phyloP scores from a whole-genome alignment of 2,888 invertebrate genomes.

The Cordylochernes scorpioides region DNA sequence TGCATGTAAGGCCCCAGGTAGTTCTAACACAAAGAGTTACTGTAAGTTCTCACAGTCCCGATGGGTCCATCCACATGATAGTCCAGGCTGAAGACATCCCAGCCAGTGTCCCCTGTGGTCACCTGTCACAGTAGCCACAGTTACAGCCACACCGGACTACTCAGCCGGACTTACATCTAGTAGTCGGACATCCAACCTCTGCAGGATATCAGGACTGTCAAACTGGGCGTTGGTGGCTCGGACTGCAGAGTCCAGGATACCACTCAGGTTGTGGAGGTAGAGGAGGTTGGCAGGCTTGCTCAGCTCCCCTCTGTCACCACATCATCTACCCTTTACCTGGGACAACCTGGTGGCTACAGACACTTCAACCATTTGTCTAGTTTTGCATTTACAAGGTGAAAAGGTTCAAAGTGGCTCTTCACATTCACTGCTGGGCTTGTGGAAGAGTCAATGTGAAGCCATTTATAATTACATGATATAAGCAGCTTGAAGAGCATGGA shows the following conservation, averaged over 20 bases:
- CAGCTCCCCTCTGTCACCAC: conserved; percentile 42
- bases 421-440: neutral
- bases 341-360: neutral
- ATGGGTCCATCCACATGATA: conserved; percentile 69
- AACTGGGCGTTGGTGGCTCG: conserved; percentile 75
- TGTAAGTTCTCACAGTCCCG: conserved; percentile 46
- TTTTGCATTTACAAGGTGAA: neutral
- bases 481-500: too few relatives aligned
- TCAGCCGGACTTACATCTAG: conserved; percentile 25
- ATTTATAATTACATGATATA: too few relatives aligned
- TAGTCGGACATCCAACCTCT: conserved; percentile 54
- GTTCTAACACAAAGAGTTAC: too few relatives aligned
- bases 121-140: conserved; percentile 14
- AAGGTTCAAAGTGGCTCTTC: neutral
- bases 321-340: conserved; percentile 1
- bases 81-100: conserved; percentile 66
- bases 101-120: conserved; percentile 46
- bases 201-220: conserved; percentile 67
- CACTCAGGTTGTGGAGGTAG: conserved; percentile 51
- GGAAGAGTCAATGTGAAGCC: too few relatives aligned
- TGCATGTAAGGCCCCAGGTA: too few relatives aligned
- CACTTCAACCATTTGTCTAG: neutral
- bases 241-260: conserved; percentile 25
- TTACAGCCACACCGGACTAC: neutral
- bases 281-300: conserved; percentile 58